Percentiles rank a stretch among this genome's conserved stretches.
Evolutionary conservation across 2,113 vertebrate species (phyloP).

Genomic region (Cyphomyrus discorhynchus): DNA sequence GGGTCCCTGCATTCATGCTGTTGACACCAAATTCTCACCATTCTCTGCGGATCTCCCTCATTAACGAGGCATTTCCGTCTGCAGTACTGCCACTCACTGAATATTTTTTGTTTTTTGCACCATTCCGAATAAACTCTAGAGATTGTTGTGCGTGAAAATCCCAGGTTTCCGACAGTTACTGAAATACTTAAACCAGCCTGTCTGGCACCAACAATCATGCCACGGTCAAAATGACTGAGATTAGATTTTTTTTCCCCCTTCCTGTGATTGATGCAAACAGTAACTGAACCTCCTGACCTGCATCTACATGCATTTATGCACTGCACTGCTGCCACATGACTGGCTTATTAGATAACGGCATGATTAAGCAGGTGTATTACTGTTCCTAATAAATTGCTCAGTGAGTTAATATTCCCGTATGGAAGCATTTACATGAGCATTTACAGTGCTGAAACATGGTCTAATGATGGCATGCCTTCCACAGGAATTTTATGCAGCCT

Average conservation of each 20-base stretch:
- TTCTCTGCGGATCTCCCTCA: neutral
- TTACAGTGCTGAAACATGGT: neutral
- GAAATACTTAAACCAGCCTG: neutral
- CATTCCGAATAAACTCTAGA: neutral
- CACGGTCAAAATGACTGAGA: neutral
- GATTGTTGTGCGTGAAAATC: neutral
- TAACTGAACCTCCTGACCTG: neutral
- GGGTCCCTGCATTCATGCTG: neutral
- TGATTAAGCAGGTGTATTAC: neutral
- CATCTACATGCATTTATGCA: neutral
- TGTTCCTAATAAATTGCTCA: neutral
- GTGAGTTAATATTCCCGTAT: neutral
- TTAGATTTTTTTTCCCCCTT: neutral
- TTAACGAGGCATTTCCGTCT: neutral
- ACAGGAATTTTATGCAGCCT: neutral
- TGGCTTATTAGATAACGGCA: neutral
- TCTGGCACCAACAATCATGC: neutral
- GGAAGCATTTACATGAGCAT: neutral
- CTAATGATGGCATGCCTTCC: neutral
- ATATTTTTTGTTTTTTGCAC: neutral
- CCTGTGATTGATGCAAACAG: neutral
- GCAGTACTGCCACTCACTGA: neutral
- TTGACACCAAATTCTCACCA: neutral
- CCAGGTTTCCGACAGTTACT: neutral
- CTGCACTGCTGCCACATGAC: neutral